Percentiles rank a stretch among this genome's conserved stretches.
These are phyloP conservation scores for Ptychodera flava DNA, from an alignment of 35 echinoderm and acorn worm species.

Conservation along the genomic window DNA sequence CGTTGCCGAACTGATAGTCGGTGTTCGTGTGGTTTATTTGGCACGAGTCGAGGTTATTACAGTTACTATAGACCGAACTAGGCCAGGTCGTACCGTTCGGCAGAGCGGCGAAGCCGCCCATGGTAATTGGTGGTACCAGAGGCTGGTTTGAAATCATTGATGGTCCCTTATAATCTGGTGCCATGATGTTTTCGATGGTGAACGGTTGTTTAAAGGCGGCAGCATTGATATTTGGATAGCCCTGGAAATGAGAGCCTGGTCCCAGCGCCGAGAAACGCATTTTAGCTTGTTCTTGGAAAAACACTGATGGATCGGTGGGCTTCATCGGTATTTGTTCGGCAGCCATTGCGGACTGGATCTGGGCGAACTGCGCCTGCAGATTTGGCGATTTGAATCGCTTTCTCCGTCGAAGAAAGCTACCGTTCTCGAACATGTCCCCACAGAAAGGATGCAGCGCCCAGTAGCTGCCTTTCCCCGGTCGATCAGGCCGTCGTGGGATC, in stretches of 20 bases:
- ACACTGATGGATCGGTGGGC: constrained; percentile 85
- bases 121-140: constrained; percentile 7
- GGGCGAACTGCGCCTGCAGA: constrained; percentile 16
- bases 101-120: not conserved
- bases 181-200: constrained; percentile 97
- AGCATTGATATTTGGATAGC: constrained; percentile 66
- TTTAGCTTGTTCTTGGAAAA: constrained; percentile 97
- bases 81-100: constrained; percentile 2
- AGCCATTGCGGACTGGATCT: constrained; percentile 29
- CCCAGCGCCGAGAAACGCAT: constrained; percentile 53
- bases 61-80: not conserved
- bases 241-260: constrained; percentile 40
- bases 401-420: constrained; percentile 88
- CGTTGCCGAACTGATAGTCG: constrained; percentile 2
- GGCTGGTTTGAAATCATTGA: constrained; percentile 4
- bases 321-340: constrained; percentile 91
- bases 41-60: constrained; percentile 2
- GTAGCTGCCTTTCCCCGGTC: constrained; percentile 97
- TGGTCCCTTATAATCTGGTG: constrained; percentile 83
- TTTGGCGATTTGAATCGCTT: constrained; percentile 96
- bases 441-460: constrained; percentile 96
- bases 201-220: constrained; percentile 80
- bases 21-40: not conserved
- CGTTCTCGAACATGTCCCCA: constrained; percentile 98
- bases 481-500: constrained; percentile 92